phyloP scores from a whole-genome alignment of 2,888 invertebrate genomes.

The Lycocerus yunnanus region DNA sequence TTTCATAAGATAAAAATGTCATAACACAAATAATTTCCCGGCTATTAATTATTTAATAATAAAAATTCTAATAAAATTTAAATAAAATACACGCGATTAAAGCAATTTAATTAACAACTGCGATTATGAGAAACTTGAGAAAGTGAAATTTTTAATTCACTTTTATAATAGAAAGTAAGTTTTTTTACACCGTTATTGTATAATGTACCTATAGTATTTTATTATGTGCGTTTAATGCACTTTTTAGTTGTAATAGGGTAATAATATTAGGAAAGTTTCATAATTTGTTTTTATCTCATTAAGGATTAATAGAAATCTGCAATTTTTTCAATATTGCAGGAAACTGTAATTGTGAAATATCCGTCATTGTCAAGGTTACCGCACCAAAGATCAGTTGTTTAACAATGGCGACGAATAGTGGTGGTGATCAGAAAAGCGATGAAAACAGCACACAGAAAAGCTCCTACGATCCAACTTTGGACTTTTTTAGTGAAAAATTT shows the following conservation, averaged over 20 bases:
- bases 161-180: slow-evolving; percentile 12
- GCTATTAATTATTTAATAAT: not conserved
- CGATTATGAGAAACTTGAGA: slow-evolving; percentile 18
- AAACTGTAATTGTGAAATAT: not conserved
- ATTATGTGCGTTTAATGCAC: not conserved
- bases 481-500: slow-evolving; percentile 63
- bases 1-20: not conserved
- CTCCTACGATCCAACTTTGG: slow-evolving; percentile 56
- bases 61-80: not conserved
- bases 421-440: slow-evolving; percentile 22
- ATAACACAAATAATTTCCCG: not conserved
- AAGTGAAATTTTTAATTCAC: slow-evolving; percentile 24
- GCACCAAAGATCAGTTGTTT: slow-evolving; percentile 12
- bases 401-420: slow-evolving; percentile 31
- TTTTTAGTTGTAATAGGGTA: not conserved
- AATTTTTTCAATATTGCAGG: not conserved
- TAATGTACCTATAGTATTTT: slow-evolving; percentile 1
- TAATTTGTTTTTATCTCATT: slow-evolving; percentile 1
- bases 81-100: not conserved
- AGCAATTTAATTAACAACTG: slow-evolving; percentile 22
- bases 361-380: slow-evolving; percentile 16
- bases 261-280: not conserved
- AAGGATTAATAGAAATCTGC: not conserved
- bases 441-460: slow-evolving; percentile 40
- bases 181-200: slow-evolving; percentile 14